Evolutionary conservation across 1,140 invertebrate genomes (phyloP), one percentile per base, ranked within the genome.

Genomic region (Lamellibrachia luymesi): DNA sequence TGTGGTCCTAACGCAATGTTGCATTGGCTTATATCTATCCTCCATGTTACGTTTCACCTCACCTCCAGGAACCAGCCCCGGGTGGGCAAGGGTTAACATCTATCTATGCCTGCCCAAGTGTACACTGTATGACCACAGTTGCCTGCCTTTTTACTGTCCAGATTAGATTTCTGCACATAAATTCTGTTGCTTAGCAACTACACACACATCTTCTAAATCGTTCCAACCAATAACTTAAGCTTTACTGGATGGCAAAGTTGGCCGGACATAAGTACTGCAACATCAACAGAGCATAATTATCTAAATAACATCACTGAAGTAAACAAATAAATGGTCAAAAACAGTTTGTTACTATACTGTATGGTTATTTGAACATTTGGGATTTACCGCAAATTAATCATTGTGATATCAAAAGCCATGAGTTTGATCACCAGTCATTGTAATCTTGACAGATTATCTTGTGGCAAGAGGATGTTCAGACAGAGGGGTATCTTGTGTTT

Each of bases 131-230:
- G 64, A 10, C 64, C 13, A 10, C 64, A 80, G 64, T 22, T 80
- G 64, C 25, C 98, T 92, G 98, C 98, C 95, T 99, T 98, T 97
- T 99, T 99, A 95, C 99, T 99, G 96, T 99, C 98, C 97, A 98
- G 98, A 96, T 98, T 98, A 94, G 97, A 97, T 96, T 99, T 98
- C 95, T 99, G 97, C 94, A 99, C 97, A 93, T 80, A 80, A 80
- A 80, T 4, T 80, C 64, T 22, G 64, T 80, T 80, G 64, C 64
- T 22, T 22, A 80, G 64, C 64, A 80, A 80, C 5, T 80, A 80
- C 64, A 80, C 25, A 22, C 64, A 22, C 7, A 2, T 8, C 64
- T 80, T 80, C 64, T 80, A 80, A 17, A 80, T 80, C 2, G 64
- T 22, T 17, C 13, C 13, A 80, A 80, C 17, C 38, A 22, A 22